phyloP scores from a whole-genome alignment of 1,140 invertebrate species.

The Temnothorax curvispinosus region DNA sequence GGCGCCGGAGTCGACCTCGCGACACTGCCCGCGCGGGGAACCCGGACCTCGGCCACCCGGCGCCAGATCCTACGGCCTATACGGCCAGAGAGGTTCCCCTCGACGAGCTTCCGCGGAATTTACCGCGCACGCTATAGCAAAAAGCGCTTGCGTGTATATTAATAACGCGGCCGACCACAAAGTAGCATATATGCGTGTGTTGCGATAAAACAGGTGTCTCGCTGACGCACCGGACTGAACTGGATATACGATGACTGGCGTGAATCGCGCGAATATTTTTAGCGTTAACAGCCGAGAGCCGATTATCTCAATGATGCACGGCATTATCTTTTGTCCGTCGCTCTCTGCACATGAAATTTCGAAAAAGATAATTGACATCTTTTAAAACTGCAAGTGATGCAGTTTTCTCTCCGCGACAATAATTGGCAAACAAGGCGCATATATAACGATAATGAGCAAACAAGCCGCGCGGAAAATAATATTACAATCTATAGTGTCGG shows the following conservation, averaged over 20 bases:
- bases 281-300: background rate
- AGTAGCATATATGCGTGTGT: no score
- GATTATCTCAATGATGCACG: background rate
- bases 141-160: background rate
- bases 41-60: background rate
- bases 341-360: background rate
- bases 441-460: constrained; percentile 4
- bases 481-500: background rate
- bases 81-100: background rate
- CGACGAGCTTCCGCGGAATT: constrained; percentile 2
- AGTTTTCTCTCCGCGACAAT: background rate
- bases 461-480: background rate
- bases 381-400: no score
- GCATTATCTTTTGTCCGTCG: background rate
- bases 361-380: background rate
- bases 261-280: constrained; percentile 9
- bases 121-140: background rate
- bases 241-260: no score
- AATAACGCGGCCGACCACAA: background rate
- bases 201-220: constrained; percentile 3
- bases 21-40: no score
- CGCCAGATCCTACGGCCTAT: background rate
- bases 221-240: background rate
- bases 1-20: background rate
- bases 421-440: background rate